phyloP scores from a whole-genome alignment of 2,113 vertebrate genomes.

The Sus scrofa region DNA sequence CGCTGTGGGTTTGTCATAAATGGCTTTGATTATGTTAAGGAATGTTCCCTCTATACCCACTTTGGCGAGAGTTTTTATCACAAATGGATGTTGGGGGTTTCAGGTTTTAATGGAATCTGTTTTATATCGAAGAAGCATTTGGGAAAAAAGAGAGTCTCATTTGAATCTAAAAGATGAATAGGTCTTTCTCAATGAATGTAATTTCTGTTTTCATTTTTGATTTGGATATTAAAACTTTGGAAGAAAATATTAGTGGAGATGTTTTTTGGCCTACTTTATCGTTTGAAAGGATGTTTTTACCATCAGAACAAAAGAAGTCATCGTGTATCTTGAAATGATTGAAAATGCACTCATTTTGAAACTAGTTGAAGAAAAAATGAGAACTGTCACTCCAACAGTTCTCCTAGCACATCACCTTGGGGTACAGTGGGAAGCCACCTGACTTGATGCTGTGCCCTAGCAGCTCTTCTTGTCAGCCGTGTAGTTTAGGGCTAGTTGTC shows the following conservation, averaged over 20 bases:
- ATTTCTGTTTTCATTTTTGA: conserved; percentile 59
- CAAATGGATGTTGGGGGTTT: too few species aligned
- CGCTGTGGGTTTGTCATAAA: too few species aligned
- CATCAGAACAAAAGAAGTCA: neutral
- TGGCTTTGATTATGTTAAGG: too few species aligned
- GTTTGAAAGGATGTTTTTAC: conserved; percentile 12
- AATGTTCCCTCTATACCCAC: too few species aligned
- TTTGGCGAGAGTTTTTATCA: too few species aligned
- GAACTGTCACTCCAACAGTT: neutral
- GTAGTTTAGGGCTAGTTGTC: neutral
- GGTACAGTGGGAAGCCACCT: rapidly evolving
- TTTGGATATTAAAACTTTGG: conserved; percentile 1
- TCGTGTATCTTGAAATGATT: neutral
- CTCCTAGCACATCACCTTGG: neutral
- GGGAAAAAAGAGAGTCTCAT: neutral
- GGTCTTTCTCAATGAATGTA: conserved; percentile 19
- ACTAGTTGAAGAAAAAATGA: neutral
- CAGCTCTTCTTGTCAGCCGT: neutral
- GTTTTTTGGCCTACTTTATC: neutral
- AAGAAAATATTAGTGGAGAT: conserved; percentile 37
- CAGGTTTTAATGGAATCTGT: conserved; percentile 59
- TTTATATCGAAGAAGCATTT: conserved; percentile 63
- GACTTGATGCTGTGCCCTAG: neutral
- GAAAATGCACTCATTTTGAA: neutral
- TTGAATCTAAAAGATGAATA: conserved; percentile 41